Evolutionary conservation across 1,140 invertebrate species (phyloP).

Genomic region (Drosophila lowei): DNA sequence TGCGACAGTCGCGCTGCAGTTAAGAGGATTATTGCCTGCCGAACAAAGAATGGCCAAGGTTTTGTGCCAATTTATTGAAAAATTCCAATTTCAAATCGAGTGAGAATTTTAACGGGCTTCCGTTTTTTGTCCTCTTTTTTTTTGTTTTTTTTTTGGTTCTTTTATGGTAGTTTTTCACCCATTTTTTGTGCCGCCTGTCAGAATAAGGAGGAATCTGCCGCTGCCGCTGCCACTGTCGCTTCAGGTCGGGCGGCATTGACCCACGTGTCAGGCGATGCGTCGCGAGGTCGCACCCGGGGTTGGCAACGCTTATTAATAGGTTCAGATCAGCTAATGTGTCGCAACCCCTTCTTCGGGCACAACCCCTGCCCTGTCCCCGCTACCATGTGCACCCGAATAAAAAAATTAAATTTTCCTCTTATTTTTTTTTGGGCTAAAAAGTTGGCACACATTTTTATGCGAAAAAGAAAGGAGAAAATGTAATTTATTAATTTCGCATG

Average conservation of each 20-base stretch:
- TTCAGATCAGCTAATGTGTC: slow-evolving; percentile 79
- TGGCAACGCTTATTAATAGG: slow-evolving; percentile 81
- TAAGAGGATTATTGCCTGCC: slow-evolving; percentile 77
- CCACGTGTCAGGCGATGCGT: slow-evolving; percentile 63
- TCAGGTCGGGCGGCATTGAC: slow-evolving; percentile 61
- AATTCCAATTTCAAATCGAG: slow-evolving; percentile 58
- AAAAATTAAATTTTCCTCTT: slow-evolving; percentile 59
- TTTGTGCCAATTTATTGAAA: slow-evolving; percentile 77
- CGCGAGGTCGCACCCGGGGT: slow-evolving; percentile 56
- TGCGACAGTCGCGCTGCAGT: slow-evolving; percentile 76
- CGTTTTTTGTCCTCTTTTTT: slow-evolving; percentile 20
- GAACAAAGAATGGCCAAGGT: slow-evolving; percentile 38
- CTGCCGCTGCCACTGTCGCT: slow-evolving; percentile 21
- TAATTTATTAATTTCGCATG: slow-evolving; percentile 82
- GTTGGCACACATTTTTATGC: slow-evolving; percentile 65
- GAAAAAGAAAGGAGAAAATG: slow-evolving; percentile 57
- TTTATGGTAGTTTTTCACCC: slow-evolving; percentile 57
- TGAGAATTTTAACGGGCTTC: slow-evolving; percentile 60
- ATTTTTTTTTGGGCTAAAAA: slow-evolving; percentile 65
- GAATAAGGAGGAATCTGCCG: slow-evolving; percentile 6
- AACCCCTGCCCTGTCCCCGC: slow-evolving; percentile 33
- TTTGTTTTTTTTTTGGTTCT: slow-evolving; percentile 30
- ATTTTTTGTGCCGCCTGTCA: slow-evolving; percentile 62
- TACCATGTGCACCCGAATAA: slow-evolving; percentile 35
- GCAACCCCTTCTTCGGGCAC: slow-evolving; percentile 62